These are phyloP conservation scores for Zygaena filipendulae DNA, from an alignment of 2,888 invertebrate species.

Conservation along the genomic window DNA sequence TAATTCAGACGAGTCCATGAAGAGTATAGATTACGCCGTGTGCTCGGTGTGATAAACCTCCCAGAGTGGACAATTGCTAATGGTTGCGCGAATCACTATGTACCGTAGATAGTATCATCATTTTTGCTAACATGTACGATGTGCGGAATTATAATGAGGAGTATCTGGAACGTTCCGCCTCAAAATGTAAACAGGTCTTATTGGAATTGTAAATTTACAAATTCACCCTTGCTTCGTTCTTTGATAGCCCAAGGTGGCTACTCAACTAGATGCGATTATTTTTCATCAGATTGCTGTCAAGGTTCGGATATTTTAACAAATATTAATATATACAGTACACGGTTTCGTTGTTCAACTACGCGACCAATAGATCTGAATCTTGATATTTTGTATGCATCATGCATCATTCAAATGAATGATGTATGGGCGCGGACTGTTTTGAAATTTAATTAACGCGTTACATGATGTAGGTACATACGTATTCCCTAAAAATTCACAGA, in stretches of 20 bases:
- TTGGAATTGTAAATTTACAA: slow-evolving; percentile 33
- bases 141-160: too few relatives aligned
- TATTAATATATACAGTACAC: slow-evolving; percentile 11
- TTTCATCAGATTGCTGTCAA: slow-evolving; percentile 38
- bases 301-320: slow-evolving; percentile 37
- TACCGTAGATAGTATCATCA: too few relatives aligned
- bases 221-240: slow-evolving; percentile 28
- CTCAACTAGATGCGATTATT: slow-evolving; percentile 15
- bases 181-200: slow-evolving; percentile 33
- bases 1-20: too few relatives aligned
- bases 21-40: too few relatives aligned
- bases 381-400: slow-evolving; percentile 13
- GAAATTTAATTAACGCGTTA: slow-evolving; percentile 15
- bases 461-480: too few relatives aligned
- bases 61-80: too few relatives aligned
- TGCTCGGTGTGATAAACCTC: too few relatives aligned
- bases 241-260: too few relatives aligned
- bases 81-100: too few relatives aligned
- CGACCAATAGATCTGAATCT: slow-evolving; percentile 11
- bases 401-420: slow-evolving; percentile 19
- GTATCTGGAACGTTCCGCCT: slow-evolving; percentile 23
- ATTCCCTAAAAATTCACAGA: too few relatives aligned
- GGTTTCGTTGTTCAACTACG: slow-evolving; percentile 19
- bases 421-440: slow-evolving; percentile 13
- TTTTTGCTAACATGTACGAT: too few relatives aligned